phyloP scores from a whole-genome alignment of 2,113 vertebrate genomes.

The Progne subis region DNA sequence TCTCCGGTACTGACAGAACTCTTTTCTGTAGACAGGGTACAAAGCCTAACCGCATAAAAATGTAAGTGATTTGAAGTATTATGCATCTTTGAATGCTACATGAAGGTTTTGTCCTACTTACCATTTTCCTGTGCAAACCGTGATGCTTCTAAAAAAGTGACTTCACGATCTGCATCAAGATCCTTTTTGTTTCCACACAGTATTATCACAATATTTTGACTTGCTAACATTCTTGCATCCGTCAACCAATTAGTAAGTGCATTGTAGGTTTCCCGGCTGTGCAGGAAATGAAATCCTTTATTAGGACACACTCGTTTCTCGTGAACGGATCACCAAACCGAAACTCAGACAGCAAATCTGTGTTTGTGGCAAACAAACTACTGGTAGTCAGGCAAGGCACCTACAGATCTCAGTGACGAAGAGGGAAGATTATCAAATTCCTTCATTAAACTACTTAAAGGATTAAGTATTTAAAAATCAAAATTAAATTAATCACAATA shows the following conservation, averaged over 20 bases:
- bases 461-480: neutral
- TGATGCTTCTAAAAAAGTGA: slow-evolving; percentile 82
- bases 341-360: neutral
- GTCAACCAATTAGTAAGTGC: slow-evolving; percentile 84
- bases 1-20: neutral
- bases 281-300: slow-evolving; percentile 37
- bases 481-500: neutral
- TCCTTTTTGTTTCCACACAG: slow-evolving; percentile 84
- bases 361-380: neutral
- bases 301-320: slow-evolving; percentile 16
- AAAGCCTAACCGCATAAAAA: neutral
- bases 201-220: slow-evolving; percentile 82
- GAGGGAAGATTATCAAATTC: neutral
- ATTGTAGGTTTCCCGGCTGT: slow-evolving; percentile 83
- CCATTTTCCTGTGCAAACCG: slow-evolving; percentile 83
- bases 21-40: neutral
- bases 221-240: slow-evolving; percentile 82
- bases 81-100: neutral
- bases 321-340: neutral
- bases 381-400: neutral
- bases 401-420: neutral
- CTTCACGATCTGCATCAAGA: slow-evolving; percentile 80
- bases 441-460: neutral
- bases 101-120: slow-evolving; percentile 28
- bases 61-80: neutral